phyloP scores from a whole-genome alignment of 2,797 vertebrate genomes.

The Karalla daura region DNA sequence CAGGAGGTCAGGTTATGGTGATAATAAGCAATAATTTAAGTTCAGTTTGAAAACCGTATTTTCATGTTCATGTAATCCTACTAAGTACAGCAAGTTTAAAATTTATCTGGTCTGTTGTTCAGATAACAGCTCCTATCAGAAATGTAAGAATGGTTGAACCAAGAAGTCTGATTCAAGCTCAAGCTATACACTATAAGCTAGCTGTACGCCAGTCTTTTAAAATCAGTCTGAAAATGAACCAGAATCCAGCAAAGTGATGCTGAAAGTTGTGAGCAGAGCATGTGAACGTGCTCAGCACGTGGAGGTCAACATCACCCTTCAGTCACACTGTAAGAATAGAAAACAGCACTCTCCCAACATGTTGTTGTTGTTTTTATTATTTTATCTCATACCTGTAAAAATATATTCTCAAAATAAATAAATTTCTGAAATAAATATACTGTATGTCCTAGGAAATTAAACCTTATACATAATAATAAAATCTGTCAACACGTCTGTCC shows the following conservation, averaged over 20 bases:
- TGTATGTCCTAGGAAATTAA: slow-evolving; percentile 89
- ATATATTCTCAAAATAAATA: slow-evolving; percentile 99
- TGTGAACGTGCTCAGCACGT: too few species aligned
- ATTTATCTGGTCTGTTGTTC: neutral
- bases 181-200: neutral
- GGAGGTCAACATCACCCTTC: slow-evolving; percentile 11
- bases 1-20: too few species aligned
- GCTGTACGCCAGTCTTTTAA: too few species aligned
- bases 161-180: neutral
- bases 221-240: too few species aligned
- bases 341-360: slow-evolving; percentile 31
- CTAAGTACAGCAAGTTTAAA: too few species aligned
- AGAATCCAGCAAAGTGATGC: too few species aligned
- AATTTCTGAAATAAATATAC: slow-evolving; percentile 99
- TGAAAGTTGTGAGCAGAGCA: too few species aligned
- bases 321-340: slow-evolving; percentile 22
- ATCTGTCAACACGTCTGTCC: slow-evolving; percentile 69
- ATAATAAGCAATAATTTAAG: too few species aligned
- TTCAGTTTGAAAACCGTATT: too few species aligned
- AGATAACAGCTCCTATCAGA: neutral
- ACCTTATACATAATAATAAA: slow-evolving; percentile 93
- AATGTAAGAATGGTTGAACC: neutral
- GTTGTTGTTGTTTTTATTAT: slow-evolving; percentile 64
- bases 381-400: slow-evolving; percentile 95
- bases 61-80: too few species aligned